Evolutionary conservation across 2,888 invertebrate genomes (phyloP).

Genomic region (Drosophila gaucha): DNA sequence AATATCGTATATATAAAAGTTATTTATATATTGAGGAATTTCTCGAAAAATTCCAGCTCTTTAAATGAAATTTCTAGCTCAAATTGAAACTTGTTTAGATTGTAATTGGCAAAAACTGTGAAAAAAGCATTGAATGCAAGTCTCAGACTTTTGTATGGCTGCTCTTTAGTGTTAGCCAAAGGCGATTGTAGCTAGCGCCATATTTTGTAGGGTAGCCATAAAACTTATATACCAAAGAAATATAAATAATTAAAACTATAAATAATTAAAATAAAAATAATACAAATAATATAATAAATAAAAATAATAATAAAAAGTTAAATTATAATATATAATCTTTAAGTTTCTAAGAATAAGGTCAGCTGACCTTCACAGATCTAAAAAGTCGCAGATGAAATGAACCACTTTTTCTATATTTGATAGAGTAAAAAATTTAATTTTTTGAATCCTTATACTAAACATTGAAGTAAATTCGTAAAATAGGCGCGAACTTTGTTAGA

Average conservation of each 20-base stretch:
- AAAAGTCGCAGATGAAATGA: no score
- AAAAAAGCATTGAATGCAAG: neutral
- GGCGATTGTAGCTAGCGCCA: neutral
- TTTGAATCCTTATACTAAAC: no score
- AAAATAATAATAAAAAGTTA: no score
- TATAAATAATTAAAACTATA: neutral
- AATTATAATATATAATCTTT: no score
- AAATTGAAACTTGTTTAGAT: slow-evolving; percentile 1
- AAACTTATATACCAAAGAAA: neutral
- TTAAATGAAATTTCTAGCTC: neutral
- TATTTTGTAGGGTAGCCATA: no score
- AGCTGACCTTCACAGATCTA: no score
- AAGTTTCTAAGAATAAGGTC: no score
- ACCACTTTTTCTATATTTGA: no score
- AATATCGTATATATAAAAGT: neutral
- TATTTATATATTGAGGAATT: neutral
- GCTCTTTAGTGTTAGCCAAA: neutral
- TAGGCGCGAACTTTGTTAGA: no score
- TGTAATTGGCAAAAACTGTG: neutral
- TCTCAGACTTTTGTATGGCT: neutral
- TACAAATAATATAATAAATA: no score
- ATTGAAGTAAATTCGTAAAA: no score
- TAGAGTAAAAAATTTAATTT: no score
- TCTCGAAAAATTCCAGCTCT: neutral
- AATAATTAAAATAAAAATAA: neutral